Evolutionary conservation across 2,113 vertebrate species (phyloP), one percentile per base, ranked within the genome.

Genomic region (Anguilla japonica): DNA sequence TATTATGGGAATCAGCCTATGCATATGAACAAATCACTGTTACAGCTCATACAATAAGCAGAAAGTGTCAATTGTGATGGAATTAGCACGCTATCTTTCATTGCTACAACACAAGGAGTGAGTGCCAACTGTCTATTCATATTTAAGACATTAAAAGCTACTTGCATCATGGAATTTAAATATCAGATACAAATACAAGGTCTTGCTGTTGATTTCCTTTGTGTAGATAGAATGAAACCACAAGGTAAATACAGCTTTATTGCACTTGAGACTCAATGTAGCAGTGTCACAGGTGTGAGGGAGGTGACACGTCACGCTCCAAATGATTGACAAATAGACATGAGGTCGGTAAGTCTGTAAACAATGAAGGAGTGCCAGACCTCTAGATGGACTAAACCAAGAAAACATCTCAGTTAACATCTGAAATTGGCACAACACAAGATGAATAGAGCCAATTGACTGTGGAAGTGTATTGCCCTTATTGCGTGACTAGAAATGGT

Each of bases 401-500:
- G 40, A 63, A 87, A 92, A 90, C 85, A 91, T 90, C 89, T 88
- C 89, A 84, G 89, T 92, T 92, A 92, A 92, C 29, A n/a, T 88
- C 91, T 90, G 46, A 87, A 95, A 93, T 91, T 91, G 87, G 94
- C 90, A 87, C 89, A 78, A 87, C 88, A 93, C 92, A 90, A 91
- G 88, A 92, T 91, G 93, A 94, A 95, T 90, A 91, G 83, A 95
- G 91, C 90, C 94, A 94, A 94, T 87, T 95, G 95, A 96, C 93
- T 91, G 89, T 96, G 93, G 93, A 94, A 94, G 95, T 94, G 92
- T 81, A 90, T 92, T 93, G 94, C 93, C 94, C 91, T 89, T 91
- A 92, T 98, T 95, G 96, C 97, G 95, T 97, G 97, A 97, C 97
- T 96, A 0, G 75, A 94, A 93, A 93, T 93, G 93, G 91, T 89